Evolutionary conservation across 2,888 invertebrate genomes (phyloP), one percentile per base, ranked within the genome.

Genomic region (Autographa gamma): DNA sequence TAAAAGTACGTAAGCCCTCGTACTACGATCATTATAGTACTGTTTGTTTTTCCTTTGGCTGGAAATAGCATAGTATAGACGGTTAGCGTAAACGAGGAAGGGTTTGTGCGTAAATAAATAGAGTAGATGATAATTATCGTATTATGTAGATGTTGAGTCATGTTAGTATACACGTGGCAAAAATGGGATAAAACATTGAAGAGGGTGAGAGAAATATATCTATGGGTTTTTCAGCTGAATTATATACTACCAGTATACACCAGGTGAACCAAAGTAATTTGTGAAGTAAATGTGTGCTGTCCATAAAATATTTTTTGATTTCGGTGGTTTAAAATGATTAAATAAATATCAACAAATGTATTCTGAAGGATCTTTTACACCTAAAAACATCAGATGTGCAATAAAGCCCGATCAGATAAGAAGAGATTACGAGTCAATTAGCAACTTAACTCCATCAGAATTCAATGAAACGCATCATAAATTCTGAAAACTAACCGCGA

Each of bases 21-120:
- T 63, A 66, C 58, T 67, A 62, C 59, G 60, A 48, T 14, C 43
- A 54, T 71, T 60, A 63, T 41, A 63, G 61, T 58, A 70, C 48
- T 56, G 58, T 74, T 81, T 78, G 60, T 62, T 63, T 74, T 74
- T 81, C 64, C 71, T 66, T 58, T 41, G 38, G 67, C 74, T 78
- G 61, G n/a, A 79, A 81, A 73, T 79, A 81, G 79, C 60, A 14
- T 41, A 48, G 59, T 34, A 70, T 25, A 67, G 66, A 80, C 67
- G 32, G 65, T 79, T 76, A 56, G 72, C 80, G 76, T 77, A 68
- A 71, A 76, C 76, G 80, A 76, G 77, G 68, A 63, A 77, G 76
- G 72, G 68, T 71, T 79, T 70, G 71, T 56, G 70, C 65, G 76
- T 63, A 60, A 76, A 76, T 76, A 76, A 77, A 79, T 76, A 71